phyloP scores from a whole-genome alignment of 1,140 invertebrate genomes.

The Scaptomyza pallida region DNA sequence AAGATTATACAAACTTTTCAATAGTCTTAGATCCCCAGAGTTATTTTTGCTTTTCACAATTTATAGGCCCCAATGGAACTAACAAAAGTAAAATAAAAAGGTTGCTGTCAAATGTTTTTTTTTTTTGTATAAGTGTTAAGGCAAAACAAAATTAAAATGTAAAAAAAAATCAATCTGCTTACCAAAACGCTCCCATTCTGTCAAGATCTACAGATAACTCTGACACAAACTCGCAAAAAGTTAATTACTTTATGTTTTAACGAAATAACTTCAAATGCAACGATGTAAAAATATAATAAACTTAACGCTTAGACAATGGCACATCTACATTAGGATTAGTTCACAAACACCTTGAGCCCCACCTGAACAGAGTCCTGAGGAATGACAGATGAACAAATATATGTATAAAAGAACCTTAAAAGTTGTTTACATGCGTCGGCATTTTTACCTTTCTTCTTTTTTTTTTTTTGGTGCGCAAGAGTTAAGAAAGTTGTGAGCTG shows the following conservation, averaged over 20 bases:
- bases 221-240: not conserved
- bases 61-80: slow-evolving; percentile 36
- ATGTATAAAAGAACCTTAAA: slow-evolving; percentile 39
- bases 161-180: not conserved
- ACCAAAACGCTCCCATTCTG: no score
- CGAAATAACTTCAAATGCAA: not conserved
- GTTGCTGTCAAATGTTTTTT: not conserved
- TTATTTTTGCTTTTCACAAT: slow-evolving; percentile 9
- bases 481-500: slow-evolving; percentile 33
- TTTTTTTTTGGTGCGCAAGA: not conserved
- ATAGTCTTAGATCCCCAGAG: slow-evolving; percentile 20
- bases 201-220: not conserved
- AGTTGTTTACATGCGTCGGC: slow-evolving; percentile 75
- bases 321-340: not conserved
- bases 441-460: slow-evolving; percentile 59
- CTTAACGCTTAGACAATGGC: not conserved
- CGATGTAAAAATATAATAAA: not conserved
- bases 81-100: slow-evolving; percentile 2
- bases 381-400: not conserved
- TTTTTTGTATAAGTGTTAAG: not conserved
- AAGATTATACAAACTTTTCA: slow-evolving; percentile 22
- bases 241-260: not conserved
- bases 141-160: not conserved
- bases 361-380: no score
- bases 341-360: not conserved